These are phyloP conservation scores for Drosophila kokeensis DNA, from an alignment of 2,888 invertebrate species.

Conservation along the genomic window DNA sequence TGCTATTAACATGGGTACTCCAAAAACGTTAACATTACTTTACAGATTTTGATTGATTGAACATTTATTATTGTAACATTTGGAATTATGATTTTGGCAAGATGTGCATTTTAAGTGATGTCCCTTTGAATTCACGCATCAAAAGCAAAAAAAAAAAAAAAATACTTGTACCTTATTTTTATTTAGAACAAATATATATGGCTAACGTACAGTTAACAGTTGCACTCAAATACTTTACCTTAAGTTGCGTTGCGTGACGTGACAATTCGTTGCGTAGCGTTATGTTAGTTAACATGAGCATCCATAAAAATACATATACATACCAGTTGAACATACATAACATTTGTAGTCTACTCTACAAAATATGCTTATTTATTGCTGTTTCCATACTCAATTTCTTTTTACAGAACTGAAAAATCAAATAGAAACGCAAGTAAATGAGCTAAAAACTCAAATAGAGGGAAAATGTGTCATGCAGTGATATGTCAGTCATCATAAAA, in stretches of 20 bases:
- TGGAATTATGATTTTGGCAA: slow-evolving; percentile 26
- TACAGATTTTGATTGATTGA: slow-evolving; percentile 22
- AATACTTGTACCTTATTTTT: slow-evolving; percentile 10
- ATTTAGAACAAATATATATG: slow-evolving; percentile 29
- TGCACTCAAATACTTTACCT: slow-evolving; percentile 43
- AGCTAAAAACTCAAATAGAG: slow-evolving; percentile 98
- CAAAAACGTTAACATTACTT: slow-evolving; percentile 32
- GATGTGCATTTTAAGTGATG: slow-evolving; percentile 53
- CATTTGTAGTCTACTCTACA: slow-evolving; percentile 85
- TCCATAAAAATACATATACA: slow-evolving; percentile 63
- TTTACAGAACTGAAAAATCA: slow-evolving; percentile 98
- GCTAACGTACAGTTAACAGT: slow-evolving; percentile 41
- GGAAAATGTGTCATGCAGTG: slow-evolving; percentile 98
- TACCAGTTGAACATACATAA: slow-evolving; percentile 71
- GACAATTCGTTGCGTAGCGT: slow-evolving; percentile 26
- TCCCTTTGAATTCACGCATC: slow-evolving; percentile 27
- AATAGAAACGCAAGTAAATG: slow-evolving; percentile 98
- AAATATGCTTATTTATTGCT: slow-evolving; percentile 85
- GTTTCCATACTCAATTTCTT: slow-evolving; percentile 85
- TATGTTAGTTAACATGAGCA: slow-evolving; percentile 58
- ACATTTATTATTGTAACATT: slow-evolving; percentile 15
- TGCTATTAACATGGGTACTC: slow-evolving; percentile 14
- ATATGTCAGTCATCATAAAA: slow-evolving; percentile 86
- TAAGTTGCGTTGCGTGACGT: slow-evolving; percentile 30
- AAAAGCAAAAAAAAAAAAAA: slow-evolving; percentile 14